Evolutionary conservation across 2,113 vertebrate species (phyloP).

Genomic region (Gallinago media): DNA sequence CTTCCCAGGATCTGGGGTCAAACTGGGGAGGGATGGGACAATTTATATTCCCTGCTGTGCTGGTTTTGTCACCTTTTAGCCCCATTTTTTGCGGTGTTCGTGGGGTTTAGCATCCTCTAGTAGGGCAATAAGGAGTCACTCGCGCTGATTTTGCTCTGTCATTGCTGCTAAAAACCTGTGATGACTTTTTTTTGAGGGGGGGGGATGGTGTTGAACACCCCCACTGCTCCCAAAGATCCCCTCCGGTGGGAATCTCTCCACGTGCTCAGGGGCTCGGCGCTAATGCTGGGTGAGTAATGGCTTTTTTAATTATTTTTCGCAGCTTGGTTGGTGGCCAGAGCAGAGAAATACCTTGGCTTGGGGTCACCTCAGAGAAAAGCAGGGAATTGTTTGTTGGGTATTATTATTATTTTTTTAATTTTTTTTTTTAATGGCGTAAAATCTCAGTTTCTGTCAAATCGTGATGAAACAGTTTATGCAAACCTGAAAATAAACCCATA

Average conservation of each 20-base stretch:
- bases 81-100: fast-evolving
- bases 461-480: slow-evolving; percentile 55
- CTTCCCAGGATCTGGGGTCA: background rate
- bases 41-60: background rate
- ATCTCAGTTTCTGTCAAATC: background rate
- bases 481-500: slow-evolving; percentile 50
- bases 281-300: background rate
- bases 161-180: background rate
- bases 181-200: background rate
- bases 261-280: fast-evolving
- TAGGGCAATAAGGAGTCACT: fast-evolving
- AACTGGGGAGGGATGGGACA: background rate
- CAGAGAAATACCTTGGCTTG: background rate
- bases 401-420: background rate
- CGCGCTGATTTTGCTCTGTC: fast-evolving
- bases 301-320: background rate
- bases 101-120: background rate
- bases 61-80: fast-evolving
- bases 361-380: background rate
- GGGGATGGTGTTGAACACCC: background rate
- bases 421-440: background rate
- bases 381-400: background rate
- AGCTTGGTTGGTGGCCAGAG: background rate
- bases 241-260: fast-evolving
- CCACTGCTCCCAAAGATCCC: fast-evolving